These are phyloP conservation scores for Ambastaia sidthimunki DNA, from an alignment of 2,797 vertebrate genomes.

Conservation along the genomic window DNA sequence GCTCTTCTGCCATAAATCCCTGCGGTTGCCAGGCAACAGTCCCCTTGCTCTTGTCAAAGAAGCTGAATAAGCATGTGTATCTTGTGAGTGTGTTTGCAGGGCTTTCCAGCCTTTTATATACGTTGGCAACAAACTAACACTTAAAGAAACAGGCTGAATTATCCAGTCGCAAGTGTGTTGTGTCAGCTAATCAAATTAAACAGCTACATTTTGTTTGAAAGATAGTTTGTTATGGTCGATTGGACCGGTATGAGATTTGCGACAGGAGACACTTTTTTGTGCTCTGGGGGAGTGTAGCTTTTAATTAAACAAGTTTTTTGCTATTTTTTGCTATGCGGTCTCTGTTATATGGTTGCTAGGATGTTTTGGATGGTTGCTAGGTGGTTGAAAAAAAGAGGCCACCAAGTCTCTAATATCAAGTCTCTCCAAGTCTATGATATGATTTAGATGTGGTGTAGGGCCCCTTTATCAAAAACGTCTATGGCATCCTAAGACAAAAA, in stretches of 20 bases:
- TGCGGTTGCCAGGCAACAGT: constrained; percentile 58
- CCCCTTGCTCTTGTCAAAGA: constrained; percentile 45
- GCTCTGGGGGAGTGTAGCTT: neutral
- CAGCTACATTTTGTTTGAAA: neutral
- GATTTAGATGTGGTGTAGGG: too few relatives aligned
- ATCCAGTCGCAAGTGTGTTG: constrained; percentile 1
- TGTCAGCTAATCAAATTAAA: constrained; percentile 20
- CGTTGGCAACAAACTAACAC: constrained; percentile 6
- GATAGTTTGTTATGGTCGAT: neutral
- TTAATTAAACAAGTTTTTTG: neutral
- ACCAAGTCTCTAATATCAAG: too few relatives aligned
- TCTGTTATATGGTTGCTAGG: neutral
- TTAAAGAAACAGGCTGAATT: constrained; percentile 17
- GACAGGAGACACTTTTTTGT: neutral
- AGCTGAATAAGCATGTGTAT: constrained; percentile 23
- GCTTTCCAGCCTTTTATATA: constrained; percentile 26
- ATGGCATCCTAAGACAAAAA: too few relatives aligned
- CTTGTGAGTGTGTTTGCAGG: constrained; percentile 12
- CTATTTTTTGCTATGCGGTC: too few relatives aligned
- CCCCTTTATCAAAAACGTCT: too few relatives aligned
- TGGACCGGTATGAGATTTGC: neutral
- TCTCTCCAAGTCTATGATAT: too few relatives aligned
- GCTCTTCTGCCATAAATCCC: constrained; percentile 50
- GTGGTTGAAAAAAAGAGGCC: too few relatives aligned
- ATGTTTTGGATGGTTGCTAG: neutral